Base-by-base conservation (phyloP, 2,797 vertebrate species). In the Danionella dracula region DNA sequence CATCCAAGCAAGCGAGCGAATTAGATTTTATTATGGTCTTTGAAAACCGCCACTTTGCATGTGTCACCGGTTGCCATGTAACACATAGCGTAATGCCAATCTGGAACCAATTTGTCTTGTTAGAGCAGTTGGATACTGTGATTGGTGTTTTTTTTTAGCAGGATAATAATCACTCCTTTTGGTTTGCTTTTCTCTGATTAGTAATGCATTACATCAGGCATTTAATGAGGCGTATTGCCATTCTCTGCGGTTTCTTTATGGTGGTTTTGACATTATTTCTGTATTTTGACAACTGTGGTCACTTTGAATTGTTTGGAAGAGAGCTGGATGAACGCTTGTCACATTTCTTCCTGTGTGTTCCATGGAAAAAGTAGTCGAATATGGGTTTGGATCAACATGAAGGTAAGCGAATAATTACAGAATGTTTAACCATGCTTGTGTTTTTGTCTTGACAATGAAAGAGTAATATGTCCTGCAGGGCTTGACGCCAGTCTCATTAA, bases 361-460 rank as follows among this genome's bases (percentile, higher is more conserved):
- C 45, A 40, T 4, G 38, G 37, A 57, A 63, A 51, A 63, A 41
- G 27, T 41, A 51, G 8, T 11, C 19, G 60, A 11, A 15, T 15
- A 32, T 5, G n/a, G 15, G 27, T 63, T 63, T 63, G 46, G 46
- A 63, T 10, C 9, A 10, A n/a, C 58, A 19, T 42, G 20, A 63
- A 31, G 23, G 46, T 34, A 37, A 63, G 21, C 40, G 27, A 51
- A 10, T 41, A 20, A 57, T 42, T 42, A 34, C 40, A 32, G 40
- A 34, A 34, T 32, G 29, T 59, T 59, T 45, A 45, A 59, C 17
- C 20, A 17, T 2, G 9, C 32, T 49, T 11, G 2, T 42, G 40
- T 55, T 45, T 63, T 65, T 45, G 50, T 35, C 48, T 53, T 11
- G 23, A 32, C 19, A 44, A 44, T 49, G 44, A 48, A 62, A 38